These are phyloP conservation scores for Eulemur mongoz DNA, from an alignment of 2,797 vertebrate species.

Conservation along the genomic window DNA sequence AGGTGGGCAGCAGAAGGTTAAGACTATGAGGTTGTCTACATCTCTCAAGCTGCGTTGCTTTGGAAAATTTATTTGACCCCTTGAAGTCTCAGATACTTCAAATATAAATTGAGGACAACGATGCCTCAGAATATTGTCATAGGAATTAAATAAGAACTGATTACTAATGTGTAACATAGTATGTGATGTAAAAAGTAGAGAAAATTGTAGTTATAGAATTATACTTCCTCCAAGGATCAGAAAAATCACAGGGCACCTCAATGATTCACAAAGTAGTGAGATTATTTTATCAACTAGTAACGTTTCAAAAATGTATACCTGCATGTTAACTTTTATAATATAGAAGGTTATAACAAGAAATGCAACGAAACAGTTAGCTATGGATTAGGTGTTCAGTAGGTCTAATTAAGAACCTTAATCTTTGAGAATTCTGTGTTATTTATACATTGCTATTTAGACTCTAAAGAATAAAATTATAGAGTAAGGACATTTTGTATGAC, in stretches of 20 bases:
- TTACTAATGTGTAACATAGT: not conserved
- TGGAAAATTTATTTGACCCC: not conserved
- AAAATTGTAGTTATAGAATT: not conserved
- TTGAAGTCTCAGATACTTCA: not conserved
- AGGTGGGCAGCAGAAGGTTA: not conserved
- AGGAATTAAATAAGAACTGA: not conserved
- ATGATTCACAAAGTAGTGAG: not conserved
- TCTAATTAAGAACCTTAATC: slow-evolving; percentile 41
- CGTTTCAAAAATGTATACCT: not conserved
- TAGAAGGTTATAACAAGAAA: slow-evolving; percentile 31
- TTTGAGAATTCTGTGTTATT: slow-evolving; percentile 21
- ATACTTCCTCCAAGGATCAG: not conserved
- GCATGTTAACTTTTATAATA: not conserved
- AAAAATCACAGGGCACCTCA: not conserved
- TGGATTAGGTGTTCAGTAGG: not conserved
- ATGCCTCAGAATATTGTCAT: not conserved
- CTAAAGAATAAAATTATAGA: slow-evolving; percentile 36
- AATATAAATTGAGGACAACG: not conserved
- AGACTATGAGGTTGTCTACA: not conserved
- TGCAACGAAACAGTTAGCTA: slow-evolving; percentile 17
- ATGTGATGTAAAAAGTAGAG: not conserved
- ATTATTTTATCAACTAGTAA: not conserved
- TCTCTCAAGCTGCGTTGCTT: not conserved
- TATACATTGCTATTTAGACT: not conserved
- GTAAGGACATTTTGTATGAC: not conserved